These are phyloP conservation scores for Strigamia maritima DNA, from an alignment of 2,888 invertebrate species.

Conservation along the genomic window DNA sequence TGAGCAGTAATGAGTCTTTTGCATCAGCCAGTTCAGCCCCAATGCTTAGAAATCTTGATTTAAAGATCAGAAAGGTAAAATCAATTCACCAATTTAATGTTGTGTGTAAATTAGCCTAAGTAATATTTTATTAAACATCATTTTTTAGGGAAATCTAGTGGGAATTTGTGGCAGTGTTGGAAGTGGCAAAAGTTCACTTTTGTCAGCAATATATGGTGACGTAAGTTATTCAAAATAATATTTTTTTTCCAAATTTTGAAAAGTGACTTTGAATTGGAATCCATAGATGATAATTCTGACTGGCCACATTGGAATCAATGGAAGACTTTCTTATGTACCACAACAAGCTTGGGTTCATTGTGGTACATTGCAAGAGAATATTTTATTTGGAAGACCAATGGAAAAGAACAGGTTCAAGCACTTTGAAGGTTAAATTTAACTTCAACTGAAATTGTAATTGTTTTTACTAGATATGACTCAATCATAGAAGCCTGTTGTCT, in stretches of 20 bases:
- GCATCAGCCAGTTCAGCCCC: constrained; percentile 41
- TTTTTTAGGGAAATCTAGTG: constrained; percentile 56
- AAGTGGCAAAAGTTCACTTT: constrained; percentile 60
- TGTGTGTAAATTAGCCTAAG: too few relatives aligned
- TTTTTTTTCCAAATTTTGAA: constrained; percentile 3
- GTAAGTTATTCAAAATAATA: constrained; percentile 49
- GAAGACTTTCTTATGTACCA: constrained; percentile 58
- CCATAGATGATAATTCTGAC: constrained; percentile 45
- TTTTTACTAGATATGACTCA: constrained; percentile 53
- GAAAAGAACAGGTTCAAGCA: neutral
- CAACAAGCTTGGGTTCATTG: constrained; percentile 55
- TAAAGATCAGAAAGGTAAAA: constrained; percentile 48
- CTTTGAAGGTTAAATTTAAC: neutral
- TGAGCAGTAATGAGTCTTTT: neutral
- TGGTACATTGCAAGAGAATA: constrained; percentile 50
- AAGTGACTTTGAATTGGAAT: neutral
- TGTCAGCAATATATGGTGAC: constrained; percentile 49
- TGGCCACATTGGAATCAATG: constrained; percentile 55
- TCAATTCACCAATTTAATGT: too few relatives aligned
- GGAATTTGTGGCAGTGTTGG: constrained; percentile 62
- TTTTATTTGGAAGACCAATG: constrained; percentile 49
- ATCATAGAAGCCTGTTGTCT: constrained; percentile 58
- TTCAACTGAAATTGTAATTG: neutral
- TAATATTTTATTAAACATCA: too few relatives aligned
- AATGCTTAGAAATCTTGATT: constrained; percentile 46